phyloP scores from a whole-genome alignment of 2,888 invertebrate species.

The Spicauda simplicius region DNA sequence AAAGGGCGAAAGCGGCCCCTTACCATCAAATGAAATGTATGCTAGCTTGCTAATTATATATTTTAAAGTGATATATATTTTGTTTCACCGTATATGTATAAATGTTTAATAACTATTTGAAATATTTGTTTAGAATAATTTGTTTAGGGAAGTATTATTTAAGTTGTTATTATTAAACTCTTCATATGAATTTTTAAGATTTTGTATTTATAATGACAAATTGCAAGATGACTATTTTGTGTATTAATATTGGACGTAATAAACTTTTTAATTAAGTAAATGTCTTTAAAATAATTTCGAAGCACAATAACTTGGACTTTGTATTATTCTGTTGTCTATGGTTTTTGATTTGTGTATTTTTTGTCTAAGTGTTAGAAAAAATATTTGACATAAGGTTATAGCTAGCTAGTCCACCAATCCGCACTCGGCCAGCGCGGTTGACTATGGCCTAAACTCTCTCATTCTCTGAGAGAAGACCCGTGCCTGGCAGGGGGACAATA shows the following conservation, averaged over 20 bases:
- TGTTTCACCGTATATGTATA: not conserved
- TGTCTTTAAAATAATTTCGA: not conserved
- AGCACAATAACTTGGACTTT: too few relatives aligned
- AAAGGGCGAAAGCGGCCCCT: too few relatives aligned
- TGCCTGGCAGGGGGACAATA: too few relatives aligned
- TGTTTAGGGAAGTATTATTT: not conserved
- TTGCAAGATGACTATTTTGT: conserved; percentile 23
- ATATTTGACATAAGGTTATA: not conserved
- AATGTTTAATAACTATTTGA: not conserved
- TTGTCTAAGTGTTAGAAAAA: too few relatives aligned
- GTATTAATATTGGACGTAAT: conserved; percentile 19
- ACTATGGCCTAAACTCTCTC: too few relatives aligned
- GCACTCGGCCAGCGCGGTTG: too few relatives aligned
- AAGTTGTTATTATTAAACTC: not conserved
- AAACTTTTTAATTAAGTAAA: conserved; percentile 12
- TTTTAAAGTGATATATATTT: too few relatives aligned
- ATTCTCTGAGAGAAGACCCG: too few relatives aligned
- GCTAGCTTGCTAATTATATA: not conserved
- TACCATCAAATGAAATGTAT: not conserved
- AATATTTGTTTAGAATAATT: not conserved
- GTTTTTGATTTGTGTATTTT: too few relatives aligned
- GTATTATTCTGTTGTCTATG: too few relatives aligned
- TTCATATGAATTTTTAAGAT: not conserved
- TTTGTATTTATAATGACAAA: conserved; percentile 20
- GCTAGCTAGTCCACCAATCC: not conserved